Evolutionary conservation across 2,888 invertebrate species (phyloP), one percentile per base, ranked within the genome.

Genomic region (Geotrupes spiniger): DNA sequence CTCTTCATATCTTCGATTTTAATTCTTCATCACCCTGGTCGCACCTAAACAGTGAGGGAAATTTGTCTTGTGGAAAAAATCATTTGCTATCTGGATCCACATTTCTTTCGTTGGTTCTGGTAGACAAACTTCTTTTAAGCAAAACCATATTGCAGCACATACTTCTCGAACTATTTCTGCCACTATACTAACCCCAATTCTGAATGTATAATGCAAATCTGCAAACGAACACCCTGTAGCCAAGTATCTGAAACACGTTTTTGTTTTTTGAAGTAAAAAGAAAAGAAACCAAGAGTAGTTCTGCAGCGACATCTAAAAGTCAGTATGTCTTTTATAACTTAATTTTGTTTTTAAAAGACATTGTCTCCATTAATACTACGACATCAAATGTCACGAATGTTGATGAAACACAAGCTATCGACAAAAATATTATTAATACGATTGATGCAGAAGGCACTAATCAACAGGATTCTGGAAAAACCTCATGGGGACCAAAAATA

Each of bases 11-110:
- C n/a, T n/a, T n/a, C n/a, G n/a, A n/a, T n/a, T n/a, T n/a, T n/a
- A n/a, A n/a, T n/a, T n/a, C n/a, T n/a, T n/a, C n/a, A n/a, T n/a
- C n/a, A n/a, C n/a, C n/a, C n/a, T n/a, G n/a, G n/a, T 47, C 5
- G 54, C 52, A 27, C 58, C 60, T 12, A 61, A 39, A 42, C 58
- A 57, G 40, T 57, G 51, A 17, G 53, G 54, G 44, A 57, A 59
- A 47, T 59, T 58, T 49, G 56, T 56, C 45, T 47, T 57, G 8
- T 21, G 25, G 6, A n/a, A 14, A 45, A 58, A 62, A 10, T 42
- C 48, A 25, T 50, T 43, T 40, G 53, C 48, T 36, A 60, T 50
- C 33, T 43, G 10, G 31, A 43, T 14, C 53, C 59, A 60, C 43
- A 53, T 43, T 33, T 54, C 42, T 46, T 39, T 37, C 46, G 43